A percentile compares a stretch with the other conserved stretches of the same genome.
Evolutionary conservation across 2,797 vertebrate species (phyloP).

Genomic region (Squalus acanthias): DNA sequence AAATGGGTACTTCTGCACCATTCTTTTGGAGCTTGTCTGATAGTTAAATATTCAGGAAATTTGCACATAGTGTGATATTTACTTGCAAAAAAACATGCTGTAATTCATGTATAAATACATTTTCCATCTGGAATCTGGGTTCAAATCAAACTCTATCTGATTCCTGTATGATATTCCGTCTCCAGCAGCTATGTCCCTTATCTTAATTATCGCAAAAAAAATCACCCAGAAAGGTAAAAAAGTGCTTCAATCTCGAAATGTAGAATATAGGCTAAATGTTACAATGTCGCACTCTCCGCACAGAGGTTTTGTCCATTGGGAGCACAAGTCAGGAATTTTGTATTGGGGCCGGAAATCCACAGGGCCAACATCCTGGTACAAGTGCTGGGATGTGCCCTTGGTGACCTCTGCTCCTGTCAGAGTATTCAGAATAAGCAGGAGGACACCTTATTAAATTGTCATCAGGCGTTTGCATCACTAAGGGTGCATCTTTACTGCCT

Average conservation of each 20-base stretch:
- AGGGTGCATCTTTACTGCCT: not conserved
- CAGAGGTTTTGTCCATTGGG: not conserved
- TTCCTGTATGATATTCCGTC: not conserved
- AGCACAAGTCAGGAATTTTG: not conserved
- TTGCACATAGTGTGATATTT: not conserved
- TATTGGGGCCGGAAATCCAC: not conserved
- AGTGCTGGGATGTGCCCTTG: not conserved
- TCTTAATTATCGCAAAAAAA: not conserved
- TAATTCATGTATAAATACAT: not conserved
- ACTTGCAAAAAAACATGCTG: not conserved
- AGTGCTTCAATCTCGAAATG: not conserved
- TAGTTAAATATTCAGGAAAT: not conserved
- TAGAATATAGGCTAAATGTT: not conserved
- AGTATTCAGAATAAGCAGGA: not conserved
- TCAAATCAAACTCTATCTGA: not conserved
- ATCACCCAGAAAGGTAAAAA: not conserved
- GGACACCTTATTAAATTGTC: not conserved
- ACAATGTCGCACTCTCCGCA: not conserved
- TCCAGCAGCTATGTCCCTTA: not conserved
- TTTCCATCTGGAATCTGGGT: not conserved
- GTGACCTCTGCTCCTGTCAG: not conserved
- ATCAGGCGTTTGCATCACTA: not conserved
- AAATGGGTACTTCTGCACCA: not conserved
- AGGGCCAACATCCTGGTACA: not conserved
- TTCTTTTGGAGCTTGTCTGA: not conserved